Conservation (phyloP, 2,797 vertebrate species). For the Myripristis murdjan region DNA sequence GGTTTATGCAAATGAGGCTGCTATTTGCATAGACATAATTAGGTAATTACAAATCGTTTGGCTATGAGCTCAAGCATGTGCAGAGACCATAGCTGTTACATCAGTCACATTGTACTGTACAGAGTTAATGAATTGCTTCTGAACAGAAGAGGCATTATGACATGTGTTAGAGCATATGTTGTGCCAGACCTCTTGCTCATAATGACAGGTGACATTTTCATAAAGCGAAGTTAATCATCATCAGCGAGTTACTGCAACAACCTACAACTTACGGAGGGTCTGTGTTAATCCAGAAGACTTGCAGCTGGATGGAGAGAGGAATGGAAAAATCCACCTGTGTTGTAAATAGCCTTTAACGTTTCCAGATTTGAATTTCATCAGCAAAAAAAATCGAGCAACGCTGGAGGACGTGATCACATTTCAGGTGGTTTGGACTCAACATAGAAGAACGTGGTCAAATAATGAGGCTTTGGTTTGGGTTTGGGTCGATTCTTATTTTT, state of each 20-base stretch:
- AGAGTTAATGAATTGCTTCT: constrained; percentile 82
- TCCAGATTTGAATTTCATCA: neutral
- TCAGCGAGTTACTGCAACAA: neutral
- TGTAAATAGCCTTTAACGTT: neutral
- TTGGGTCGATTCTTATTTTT: neutral
- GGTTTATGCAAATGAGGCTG: constrained; percentile 88
- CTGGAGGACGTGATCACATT: too few relatives aligned
- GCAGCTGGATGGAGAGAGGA: too few relatives aligned
- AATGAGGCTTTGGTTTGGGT: neutral
- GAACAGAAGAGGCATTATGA: constrained; percentile 66
- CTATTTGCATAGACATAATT: constrained; percentile 94
- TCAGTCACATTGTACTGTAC: constrained; percentile 83
- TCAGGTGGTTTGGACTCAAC: neutral
- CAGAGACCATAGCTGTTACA: constrained; percentile 83
- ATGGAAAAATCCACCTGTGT: neutral
- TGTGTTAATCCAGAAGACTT: too few relatives aligned
- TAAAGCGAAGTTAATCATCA: constrained; percentile 65
- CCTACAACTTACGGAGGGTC: neutral
- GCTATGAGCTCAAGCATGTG: constrained; percentile 89
- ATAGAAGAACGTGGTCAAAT: neutral
- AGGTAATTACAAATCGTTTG: constrained; percentile 94
- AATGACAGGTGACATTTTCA: constrained; percentile 81
- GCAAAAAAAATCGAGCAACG: too few relatives aligned
- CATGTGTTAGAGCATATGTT: constrained; percentile 83
- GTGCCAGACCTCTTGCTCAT: constrained; percentile 71